Conservation (phyloP, 2,797 vertebrate species). For the Pogoniulus pusillus region DNA sequence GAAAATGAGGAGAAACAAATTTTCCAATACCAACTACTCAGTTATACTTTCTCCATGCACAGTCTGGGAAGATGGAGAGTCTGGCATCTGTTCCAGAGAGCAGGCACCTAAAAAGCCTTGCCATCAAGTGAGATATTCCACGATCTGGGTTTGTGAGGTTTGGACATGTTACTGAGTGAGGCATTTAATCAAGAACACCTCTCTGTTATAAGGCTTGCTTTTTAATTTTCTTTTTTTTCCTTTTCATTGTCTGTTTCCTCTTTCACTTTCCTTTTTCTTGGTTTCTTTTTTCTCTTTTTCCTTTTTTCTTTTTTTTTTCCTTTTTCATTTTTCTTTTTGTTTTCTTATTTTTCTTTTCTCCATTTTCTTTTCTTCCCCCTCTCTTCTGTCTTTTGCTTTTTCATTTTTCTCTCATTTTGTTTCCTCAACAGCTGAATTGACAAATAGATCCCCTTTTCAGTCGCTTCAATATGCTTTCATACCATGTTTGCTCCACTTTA, state of each 20-base stretch:
- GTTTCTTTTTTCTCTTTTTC: accelerated
- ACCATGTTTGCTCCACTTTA: conserved; percentile 50
- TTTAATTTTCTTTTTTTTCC: neutral
- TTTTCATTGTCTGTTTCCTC: too few relatives aligned
- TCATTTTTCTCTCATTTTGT: neutral
- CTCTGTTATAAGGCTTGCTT: neutral
- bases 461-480: conserved; percentile 57
- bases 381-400: too few relatives aligned
- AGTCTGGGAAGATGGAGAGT: neutral
- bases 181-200: conserved; percentile 68
- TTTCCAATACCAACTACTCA: conserved; percentile 28
- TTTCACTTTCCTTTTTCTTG: neutral
- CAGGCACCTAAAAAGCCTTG: neutral
- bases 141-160: conserved; percentile 14
- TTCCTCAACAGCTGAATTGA: conserved; percentile 20
- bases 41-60: too few relatives aligned
- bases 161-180: conserved; percentile 19
- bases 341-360: accelerated
- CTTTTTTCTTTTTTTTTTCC: accelerated
- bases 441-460: conserved; percentile 50
- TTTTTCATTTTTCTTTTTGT: neutral
- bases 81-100: neutral
- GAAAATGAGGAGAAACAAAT: conserved; percentile 8
- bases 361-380: accelerated
- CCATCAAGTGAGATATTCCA: neutral